A percentile compares a stretch with the other conserved stretches of the same genome.
Conservation (phyloP, 1,140 invertebrate species). For the Drosophila murphyi region DNA sequence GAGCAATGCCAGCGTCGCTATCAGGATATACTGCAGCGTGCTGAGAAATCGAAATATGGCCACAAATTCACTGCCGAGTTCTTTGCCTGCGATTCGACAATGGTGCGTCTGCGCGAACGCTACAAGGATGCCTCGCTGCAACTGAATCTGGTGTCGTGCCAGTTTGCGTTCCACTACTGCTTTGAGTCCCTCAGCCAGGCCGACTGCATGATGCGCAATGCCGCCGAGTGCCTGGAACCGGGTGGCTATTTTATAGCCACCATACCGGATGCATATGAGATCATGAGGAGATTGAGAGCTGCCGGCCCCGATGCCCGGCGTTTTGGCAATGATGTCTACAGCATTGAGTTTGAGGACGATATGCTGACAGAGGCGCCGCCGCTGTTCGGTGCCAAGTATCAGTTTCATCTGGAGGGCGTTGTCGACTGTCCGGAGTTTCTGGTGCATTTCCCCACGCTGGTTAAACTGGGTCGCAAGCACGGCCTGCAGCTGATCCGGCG, state of each 20-base stretch:
- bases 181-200: slow-evolving; percentile 97
- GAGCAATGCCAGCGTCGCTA: slow-evolving; percentile 92
- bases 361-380: slow-evolving; percentile 87
- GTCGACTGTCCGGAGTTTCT: slow-evolving; percentile 99
- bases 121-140: slow-evolving; percentile 90
- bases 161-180: slow-evolving; percentile 98
- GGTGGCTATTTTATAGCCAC: slow-evolving; percentile 99
- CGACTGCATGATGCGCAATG: slow-evolving; percentile 96
- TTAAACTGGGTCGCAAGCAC: slow-evolving; percentile 92
- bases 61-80: slow-evolving; percentile 94
- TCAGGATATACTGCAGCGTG: slow-evolving; percentile 85
- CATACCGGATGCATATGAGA: slow-evolving; percentile 96
- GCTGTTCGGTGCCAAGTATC: slow-evolving; percentile 98
- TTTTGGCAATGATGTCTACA: slow-evolving; percentile 96
- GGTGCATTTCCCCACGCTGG: slow-evolving; percentile 95
- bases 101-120: slow-evolving; percentile 90
- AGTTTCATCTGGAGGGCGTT: slow-evolving; percentile 97
- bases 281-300: slow-evolving; percentile 88
- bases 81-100: slow-evolving; percentile 95
- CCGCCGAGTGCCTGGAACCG: slow-evolving; percentile 92
- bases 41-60: slow-evolving; percentile 75
- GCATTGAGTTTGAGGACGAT: slow-evolving; percentile 91
- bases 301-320: slow-evolving; percentile 86
- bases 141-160: slow-evolving; percentile 97
- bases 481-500: slow-evolving; percentile 91